Base-by-base conservation (phyloP, 2,888 invertebrate species). In the Athalia cordata region DNA sequence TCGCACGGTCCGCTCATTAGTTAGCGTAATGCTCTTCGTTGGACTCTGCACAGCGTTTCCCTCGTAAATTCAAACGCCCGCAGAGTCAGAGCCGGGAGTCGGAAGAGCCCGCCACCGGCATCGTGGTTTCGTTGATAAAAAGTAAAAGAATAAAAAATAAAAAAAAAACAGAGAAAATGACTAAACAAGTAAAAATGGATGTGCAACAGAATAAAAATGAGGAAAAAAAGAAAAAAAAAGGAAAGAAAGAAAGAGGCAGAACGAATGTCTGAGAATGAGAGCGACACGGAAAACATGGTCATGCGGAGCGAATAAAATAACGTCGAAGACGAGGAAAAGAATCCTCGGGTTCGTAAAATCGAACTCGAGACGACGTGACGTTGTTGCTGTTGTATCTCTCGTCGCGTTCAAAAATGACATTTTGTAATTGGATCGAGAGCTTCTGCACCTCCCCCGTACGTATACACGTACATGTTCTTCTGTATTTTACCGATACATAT, bases 391-490 rank as follows among this genome's bases (percentile, higher is more conserved):
- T n/a, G 55, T 55, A 55, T 55, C 8, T 55, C 55, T 8, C n/a
- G 29, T 55, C n/a, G 9, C 55, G 49, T 45, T 8, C 6, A 49
- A 67, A 50, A 72, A 72, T 59, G 59, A 72, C 72, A 59, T 59
- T 72, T 72, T 61, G 47, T 72, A 72, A 72, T 72, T 72, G 72
- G 72, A 72, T 61, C 59, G 59, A 68, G 45, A 52, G 52, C 55
- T 15, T 11, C 7, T 47, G 47, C 7, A 49, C 68, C 11, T 29
- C 43, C 55, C n/a, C 55, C 3, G 9, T 55, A 8, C 55, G 55
- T 8, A 55, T 29, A 29, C 2, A 3, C 1, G 9, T 55, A 55
- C 55, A 11, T 57, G 43, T 57, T 59, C 59, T 5, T 55, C 68
- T 68, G 3, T 50, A 52, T 43, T 50, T 47, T 29, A n/a, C 15